Evolutionary conservation across 2,113 vertebrate genomes (phyloP), one percentile per base, ranked within the genome.

Genomic region (Centropus unirufus): DNA sequence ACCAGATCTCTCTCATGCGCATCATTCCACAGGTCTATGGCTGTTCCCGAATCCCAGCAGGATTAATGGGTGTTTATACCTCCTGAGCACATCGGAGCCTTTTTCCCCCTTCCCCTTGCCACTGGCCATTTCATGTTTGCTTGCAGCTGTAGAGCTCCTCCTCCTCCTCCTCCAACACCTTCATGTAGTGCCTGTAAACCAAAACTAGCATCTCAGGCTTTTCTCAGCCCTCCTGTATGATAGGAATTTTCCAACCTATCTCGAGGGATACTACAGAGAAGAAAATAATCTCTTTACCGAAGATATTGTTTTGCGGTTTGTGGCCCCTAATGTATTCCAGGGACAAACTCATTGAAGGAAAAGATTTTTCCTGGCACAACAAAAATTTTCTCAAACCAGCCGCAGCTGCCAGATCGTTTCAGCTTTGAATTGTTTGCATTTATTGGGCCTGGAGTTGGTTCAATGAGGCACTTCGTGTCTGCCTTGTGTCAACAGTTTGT

Each of bases 361-460:
- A 94, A 83, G 36, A 93, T 87, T 95, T 49, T 96, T 95, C 92
- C 93, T 95, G 94, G 88, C 91, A 52, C 73, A 93, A 93, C 62
- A 90, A 69, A 89, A 90, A 59, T 36, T 12, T 84, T 92, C 49
- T 95, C 72, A 88, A 84, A 96, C 91, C 72, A 55, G 66, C 77
- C 27, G 39, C 92, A 96, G 95, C 89, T 97, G 96, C 95, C 97
- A 96, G 63, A 94, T 62, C 85, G 62, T 78, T 95, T 78, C 83
- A 87, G 85, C 92, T 95, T 95, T 91, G 94, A 95, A 90, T 96
- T 95, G 92, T 92, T 92, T 85, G 96, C 92, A 69, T 94, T 95
- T 95, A 96, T 88, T 95, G 30, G 70, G 69, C 49, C 85, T 96
- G 92, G 94, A 92, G 62, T 73, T 93, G 72, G 89, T 93, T 96